Percentiles rank a stretch among this genome's conserved stretches.
Conservation (phyloP, 1,140 invertebrate species). For the Conus betulinus region DNA sequence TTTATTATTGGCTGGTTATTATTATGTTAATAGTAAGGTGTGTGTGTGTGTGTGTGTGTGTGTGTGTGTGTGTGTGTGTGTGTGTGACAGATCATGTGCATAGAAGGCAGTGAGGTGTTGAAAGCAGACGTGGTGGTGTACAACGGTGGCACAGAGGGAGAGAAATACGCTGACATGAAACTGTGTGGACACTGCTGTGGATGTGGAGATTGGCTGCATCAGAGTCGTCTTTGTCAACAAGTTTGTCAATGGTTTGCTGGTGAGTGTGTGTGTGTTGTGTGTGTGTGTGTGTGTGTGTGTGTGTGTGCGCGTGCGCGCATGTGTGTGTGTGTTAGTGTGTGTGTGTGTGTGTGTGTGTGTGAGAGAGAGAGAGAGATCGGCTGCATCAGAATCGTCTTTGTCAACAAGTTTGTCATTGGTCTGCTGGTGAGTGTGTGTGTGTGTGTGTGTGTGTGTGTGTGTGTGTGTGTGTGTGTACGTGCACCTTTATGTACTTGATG, state of each 20-base stretch:
- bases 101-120: slow-evolving; percentile 86
- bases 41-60: slow-evolving; percentile 22
- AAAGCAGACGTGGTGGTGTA: slow-evolving; percentile 71
- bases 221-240: slow-evolving; percentile 79
- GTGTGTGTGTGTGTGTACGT: too few relatives aligned
- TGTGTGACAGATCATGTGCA: slow-evolving; percentile 83
- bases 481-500: too few relatives aligned
- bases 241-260: slow-evolving; percentile 85
- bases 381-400: too few relatives aligned
- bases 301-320: not conserved
- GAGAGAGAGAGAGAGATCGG: too few relatives aligned
- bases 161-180: slow-evolving; percentile 73
- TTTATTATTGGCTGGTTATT: too few relatives aligned
- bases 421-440: too few relatives aligned
- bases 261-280: slow-evolving; percentile 51
- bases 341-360: not conserved
- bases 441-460: too few relatives aligned
- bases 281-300: slow-evolving; percentile 1
- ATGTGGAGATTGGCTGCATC: slow-evolving; percentile 78
- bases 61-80: slow-evolving; percentile 24
- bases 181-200: slow-evolving; percentile 86
- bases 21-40: not conserved
- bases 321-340: too few relatives aligned
- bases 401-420: too few relatives aligned
- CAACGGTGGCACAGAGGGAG: slow-evolving; percentile 73